Base-by-base conservation (phyloP, 2,113 vertebrate species). In the Sorex fumeus region DNA sequence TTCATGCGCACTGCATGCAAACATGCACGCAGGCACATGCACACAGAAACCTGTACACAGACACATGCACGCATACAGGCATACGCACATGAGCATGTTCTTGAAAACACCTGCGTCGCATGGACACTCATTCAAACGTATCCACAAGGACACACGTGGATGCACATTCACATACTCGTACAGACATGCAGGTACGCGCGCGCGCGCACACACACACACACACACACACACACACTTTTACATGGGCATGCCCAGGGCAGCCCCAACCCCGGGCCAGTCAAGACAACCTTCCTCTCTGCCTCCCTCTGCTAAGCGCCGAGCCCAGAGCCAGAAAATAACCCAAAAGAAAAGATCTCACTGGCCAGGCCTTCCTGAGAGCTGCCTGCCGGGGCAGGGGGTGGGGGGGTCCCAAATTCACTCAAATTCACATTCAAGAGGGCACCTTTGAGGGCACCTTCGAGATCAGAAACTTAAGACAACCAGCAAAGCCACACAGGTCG, bases 271-370 rank as follows among this genome's bases (percentile, higher is more conserved):
- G 1, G 74, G 75, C 71, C 72, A n/a, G 32, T 34, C 9, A 69
- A 30, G 84, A 93, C 10, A 64, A 69, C 75, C 97, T 96, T 4
- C 11, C 79, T 93, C 91, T 92, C 8, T 62, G 69, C 74, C 97
- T 96, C 3, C 11, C 79, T 93, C 91, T 92, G 60, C 93, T 91
- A 60, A 88, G 4, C 78, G 94, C 69, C 87, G 94, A 97, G 85
- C 75, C 76, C 89, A 87, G 71, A 12, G 19, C 85, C 95, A 79
- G 95, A 94, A 96, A 96, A 94, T 27, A 89, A 92, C 50, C 81
- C 57, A 60, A 91, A 67, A 92, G 78, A 69, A 90, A 92, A 84
- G 53, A 79, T 88, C n/a, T 95, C 57, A 23, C 90, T 0, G 15
- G 91, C 93, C 30, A 1, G 80, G 9, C 30, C 81, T 82, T 71